Conservation (phyloP, 2,888 invertebrate species). For the Acanthosepion pharaonis region DNA sequence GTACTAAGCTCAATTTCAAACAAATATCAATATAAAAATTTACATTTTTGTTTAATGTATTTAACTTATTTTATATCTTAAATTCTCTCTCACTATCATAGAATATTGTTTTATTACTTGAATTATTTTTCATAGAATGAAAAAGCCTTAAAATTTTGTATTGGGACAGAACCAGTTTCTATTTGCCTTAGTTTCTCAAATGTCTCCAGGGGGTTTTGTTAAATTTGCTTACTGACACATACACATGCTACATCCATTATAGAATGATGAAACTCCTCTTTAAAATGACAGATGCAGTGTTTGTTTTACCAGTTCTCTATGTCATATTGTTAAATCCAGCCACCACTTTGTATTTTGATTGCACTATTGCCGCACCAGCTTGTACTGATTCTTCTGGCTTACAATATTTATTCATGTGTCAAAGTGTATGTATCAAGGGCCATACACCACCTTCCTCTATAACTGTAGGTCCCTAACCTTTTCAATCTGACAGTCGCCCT, state of each 20-base stretch:
- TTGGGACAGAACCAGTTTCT: neutral
- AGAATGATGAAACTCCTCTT: conserved; percentile 33
- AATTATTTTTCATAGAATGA: neutral
- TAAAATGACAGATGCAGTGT: conserved; percentile 33
- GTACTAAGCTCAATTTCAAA: neutral
- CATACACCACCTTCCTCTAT: conserved; percentile 2
- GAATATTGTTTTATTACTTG: neutral
- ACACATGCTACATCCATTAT: conserved; percentile 20
- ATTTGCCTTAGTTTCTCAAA: neutral
- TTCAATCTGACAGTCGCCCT: conserved; percentile 15
- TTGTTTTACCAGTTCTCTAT: neutral
- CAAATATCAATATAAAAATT: neutral
- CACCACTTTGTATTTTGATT: conserved; percentile 2
- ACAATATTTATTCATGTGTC: conserved; percentile 33
- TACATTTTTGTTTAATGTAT: neutral
- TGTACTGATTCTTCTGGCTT: conserved; percentile 5
- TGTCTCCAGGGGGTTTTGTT: conserved; percentile 33
- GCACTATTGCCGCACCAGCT: neutral
- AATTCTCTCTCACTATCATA: neutral
- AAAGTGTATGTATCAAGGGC: conserved; percentile 15
- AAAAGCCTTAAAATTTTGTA: neutral
- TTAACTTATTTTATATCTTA: neutral
- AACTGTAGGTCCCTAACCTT: neutral
- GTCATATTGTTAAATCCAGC: conserved; percentile 1
- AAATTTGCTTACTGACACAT: conserved; percentile 5